phyloP scores from a whole-genome alignment of 2,888 invertebrate species.

The Mycalesis mineus region DNA sequence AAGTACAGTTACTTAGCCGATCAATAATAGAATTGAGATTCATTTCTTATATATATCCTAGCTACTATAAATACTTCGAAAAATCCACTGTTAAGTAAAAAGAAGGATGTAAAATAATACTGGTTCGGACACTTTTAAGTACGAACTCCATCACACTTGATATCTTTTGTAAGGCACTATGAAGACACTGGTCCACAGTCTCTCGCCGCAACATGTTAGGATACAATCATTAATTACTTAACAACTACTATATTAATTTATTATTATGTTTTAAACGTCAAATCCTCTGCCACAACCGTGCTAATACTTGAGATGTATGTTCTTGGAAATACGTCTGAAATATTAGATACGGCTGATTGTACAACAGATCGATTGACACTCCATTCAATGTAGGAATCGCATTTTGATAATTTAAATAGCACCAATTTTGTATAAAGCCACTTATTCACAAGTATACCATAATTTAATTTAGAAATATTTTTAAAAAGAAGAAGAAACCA shows the following conservation, averaged over 20 bases:
- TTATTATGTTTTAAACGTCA: slow-evolving; percentile 55
- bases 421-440: slow-evolving; percentile 31
- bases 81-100: slow-evolving; percentile 17
- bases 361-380: slow-evolving; percentile 46
- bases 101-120: slow-evolving; percentile 44
- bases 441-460: neutral
- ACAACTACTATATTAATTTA: slow-evolving; percentile 64
- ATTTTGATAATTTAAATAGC: slow-evolving; percentile 32
- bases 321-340: slow-evolving; percentile 36
- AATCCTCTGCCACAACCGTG: slow-evolving; percentile 25
- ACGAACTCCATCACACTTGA: slow-evolving; percentile 41
- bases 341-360: slow-evolving; percentile 54
- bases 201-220: slow-evolving; percentile 58
- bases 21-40: slow-evolving; percentile 22
- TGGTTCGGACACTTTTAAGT: slow-evolving; percentile 52
- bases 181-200: slow-evolving; percentile 51
- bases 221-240: slow-evolving; percentile 60
- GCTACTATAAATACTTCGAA: slow-evolving; percentile 14
- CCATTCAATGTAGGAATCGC: slow-evolving; percentile 33
- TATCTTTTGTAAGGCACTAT: slow-evolving; percentile 47
- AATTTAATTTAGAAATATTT: no score
- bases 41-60: slow-evolving; percentile 22
- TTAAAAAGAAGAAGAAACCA: no score
- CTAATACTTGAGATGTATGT: slow-evolving; percentile 25
- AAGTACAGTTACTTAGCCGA: slow-evolving; percentile 38